Evolutionary conservation across 23 tunicate species (phyloP), one percentile per base, ranked within the genome.

Genomic region (Diplosoma virens): DNA sequence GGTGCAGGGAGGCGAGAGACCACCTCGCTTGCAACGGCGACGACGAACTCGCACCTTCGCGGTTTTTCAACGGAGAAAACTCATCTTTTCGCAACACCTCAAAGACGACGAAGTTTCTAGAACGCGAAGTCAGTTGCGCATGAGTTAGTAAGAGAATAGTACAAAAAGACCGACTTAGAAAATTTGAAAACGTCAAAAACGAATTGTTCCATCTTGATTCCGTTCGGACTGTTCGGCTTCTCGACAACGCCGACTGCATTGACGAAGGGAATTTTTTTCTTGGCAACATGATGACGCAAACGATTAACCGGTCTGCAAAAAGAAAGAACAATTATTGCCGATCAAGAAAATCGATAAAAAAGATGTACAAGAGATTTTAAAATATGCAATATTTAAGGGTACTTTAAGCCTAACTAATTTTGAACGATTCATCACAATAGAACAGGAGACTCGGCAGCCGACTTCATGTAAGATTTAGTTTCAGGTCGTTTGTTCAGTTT

Each of bases 161-260:
- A 41, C 11, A 9, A 7, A 41, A 41, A 28, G 11, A 78, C 90
- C 69, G 71, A 89, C 93, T 95, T 81, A 25, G 99, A 68, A 78
- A 79, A 89, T 45, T 86, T 75, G 74, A 95, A 95, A 37, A 95
- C 97, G 56, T 95, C 99, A 54, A 95, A 95, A 50, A 95, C 95
- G 70, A 95, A 95, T 47, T 95, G 90, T 68, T 95, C 99, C 87
- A 90, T 74, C 47, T 95, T 95, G 65, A 95, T 84, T 23, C 99
- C 99, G 45, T 95, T 95, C 1, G 86, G 87, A 3, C 59, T 61
- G 48, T 68, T 76, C 1, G 99, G 99, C 22, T 34, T 73, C 17
- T 90, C 64, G 4, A 55, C 32, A 32, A 29, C 85, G 11, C 99
- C 99, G 33, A 68, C 47, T 36, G 33, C 54, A 41, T 84, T 75